Conservation (phyloP, 2,113 vertebrate species). For the Helogale parvula region DNA sequence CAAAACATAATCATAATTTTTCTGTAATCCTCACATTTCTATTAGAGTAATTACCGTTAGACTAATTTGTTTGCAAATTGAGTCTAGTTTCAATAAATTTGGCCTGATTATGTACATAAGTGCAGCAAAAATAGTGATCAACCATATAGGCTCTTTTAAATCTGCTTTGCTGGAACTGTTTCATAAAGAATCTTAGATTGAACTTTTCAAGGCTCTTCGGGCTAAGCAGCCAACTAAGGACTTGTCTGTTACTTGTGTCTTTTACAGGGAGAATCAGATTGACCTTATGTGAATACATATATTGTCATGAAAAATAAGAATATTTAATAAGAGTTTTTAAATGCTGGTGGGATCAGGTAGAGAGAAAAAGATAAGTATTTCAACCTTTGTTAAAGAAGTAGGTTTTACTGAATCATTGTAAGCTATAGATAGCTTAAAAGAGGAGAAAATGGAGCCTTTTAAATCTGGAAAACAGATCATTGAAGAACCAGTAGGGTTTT, state of each 20-base stretch:
- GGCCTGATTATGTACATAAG: not conserved
- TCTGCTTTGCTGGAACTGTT: not conserved
- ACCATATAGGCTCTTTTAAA: not conserved
- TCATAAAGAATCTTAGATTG: not conserved
- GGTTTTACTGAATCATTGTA: not conserved
- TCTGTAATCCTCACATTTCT: not conserved
- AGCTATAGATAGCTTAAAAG: not conserved
- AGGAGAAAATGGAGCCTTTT: not conserved
- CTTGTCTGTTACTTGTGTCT: not conserved
- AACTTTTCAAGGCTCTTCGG: not conserved
- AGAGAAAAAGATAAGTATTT: not conserved
- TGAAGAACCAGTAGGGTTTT: not conserved
- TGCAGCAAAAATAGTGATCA: not conserved
- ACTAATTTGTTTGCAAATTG: not conserved
- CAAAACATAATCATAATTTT: not conserved
- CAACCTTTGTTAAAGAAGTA: not conserved
- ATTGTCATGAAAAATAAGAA: not conserved
- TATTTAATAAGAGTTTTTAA: not conserved
- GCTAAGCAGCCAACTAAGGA: not conserved
- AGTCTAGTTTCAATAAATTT: not conserved
- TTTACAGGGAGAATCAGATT: not conserved
- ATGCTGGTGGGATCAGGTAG: not conserved
- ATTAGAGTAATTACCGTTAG: not conserved
- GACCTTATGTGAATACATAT: not conserved
- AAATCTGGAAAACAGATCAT: not conserved